Conservation (phyloP, 2,888 invertebrate genomes). For the Clistopyga incitator region DNA sequence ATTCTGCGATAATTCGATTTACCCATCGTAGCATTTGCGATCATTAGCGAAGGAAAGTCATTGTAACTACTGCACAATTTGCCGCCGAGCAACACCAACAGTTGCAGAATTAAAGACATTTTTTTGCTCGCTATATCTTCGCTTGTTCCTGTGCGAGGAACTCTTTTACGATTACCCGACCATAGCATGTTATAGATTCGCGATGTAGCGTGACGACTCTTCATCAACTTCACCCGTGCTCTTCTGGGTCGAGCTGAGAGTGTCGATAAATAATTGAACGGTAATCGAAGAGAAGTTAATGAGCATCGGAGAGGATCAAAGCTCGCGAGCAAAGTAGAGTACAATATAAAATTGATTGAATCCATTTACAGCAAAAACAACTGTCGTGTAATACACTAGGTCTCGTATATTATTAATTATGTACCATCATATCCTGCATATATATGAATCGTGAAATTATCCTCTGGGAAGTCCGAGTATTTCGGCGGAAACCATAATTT, state of each 20-base stretch:
- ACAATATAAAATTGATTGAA: constrained; percentile 35
- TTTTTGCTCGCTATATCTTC: constrained; percentile 12
- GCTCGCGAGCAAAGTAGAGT: not conserved
- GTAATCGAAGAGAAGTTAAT: constrained; percentile 44
- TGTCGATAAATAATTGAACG: constrained; percentile 54
- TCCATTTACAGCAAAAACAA: constrained; percentile 10
- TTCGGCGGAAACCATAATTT: too few relatives aligned
- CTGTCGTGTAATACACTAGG: not conserved
- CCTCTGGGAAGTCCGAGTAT: not conserved
- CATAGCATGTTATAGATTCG: not conserved
- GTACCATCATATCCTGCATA: not conserved
- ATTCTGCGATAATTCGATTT: constrained; percentile 56
- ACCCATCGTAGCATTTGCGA: constrained; percentile 91
- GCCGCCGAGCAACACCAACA: constrained; percentile 34
- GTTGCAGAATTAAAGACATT: constrained; percentile 43
- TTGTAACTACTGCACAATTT: constrained; percentile 79
- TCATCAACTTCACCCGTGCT: constrained; percentile 14
- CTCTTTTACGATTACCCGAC: constrained; percentile 32
- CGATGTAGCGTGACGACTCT: constrained; percentile 26
- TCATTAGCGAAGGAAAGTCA: constrained; percentile 90
- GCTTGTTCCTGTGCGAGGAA: not conserved
- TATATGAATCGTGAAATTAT: constrained; percentile 21
- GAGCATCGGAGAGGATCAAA: constrained; percentile 26
- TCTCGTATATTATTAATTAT: not conserved
- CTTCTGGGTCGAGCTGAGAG: constrained; percentile 38